phyloP scores from a whole-genome alignment of 2,113 vertebrate species.

The Glareola pratincola region DNA sequence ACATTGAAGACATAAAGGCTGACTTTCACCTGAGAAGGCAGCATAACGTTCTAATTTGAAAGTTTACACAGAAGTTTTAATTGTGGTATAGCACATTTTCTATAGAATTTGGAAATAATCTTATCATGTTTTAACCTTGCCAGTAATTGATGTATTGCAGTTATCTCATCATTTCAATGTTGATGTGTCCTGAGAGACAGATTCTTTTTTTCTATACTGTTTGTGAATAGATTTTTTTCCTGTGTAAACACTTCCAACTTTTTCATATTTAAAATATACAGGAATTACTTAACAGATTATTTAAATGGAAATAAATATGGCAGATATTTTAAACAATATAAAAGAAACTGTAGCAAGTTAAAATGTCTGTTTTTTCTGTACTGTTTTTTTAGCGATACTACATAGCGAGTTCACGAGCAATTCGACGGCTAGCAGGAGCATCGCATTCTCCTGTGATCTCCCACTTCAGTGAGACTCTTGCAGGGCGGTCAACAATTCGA shows the following conservation, averaged over 20 bases:
- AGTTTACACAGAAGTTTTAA: neutral
- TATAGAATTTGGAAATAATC: neutral
- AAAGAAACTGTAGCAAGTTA: neutral
- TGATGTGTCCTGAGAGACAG: neutral
- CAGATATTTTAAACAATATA: neutral
- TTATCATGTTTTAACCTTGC: neutral
- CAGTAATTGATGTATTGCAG: neutral
- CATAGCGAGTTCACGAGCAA: conserved; percentile 52
- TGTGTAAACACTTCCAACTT: neutral
- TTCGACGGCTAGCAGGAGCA: conserved; percentile 31
- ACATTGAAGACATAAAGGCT: neutral
- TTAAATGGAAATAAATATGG: neutral
- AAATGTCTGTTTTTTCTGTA: neutral
- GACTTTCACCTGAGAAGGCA: neutral
- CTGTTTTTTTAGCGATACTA: conserved; percentile 55
- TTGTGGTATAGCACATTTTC: neutral
- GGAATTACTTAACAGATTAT: neutral
- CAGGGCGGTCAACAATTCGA: conserved; percentile 45
- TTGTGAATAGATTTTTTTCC: neutral
- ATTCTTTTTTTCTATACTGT: neutral
- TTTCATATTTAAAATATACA: neutral
- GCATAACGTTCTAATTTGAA: neutral
- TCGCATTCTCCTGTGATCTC: conserved; percentile 55
- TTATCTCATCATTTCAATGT: neutral
- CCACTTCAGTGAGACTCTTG: conserved; percentile 65